Conservation (phyloP, 2,888 invertebrate species). For the Pardosa pseudoannulata region DNA sequence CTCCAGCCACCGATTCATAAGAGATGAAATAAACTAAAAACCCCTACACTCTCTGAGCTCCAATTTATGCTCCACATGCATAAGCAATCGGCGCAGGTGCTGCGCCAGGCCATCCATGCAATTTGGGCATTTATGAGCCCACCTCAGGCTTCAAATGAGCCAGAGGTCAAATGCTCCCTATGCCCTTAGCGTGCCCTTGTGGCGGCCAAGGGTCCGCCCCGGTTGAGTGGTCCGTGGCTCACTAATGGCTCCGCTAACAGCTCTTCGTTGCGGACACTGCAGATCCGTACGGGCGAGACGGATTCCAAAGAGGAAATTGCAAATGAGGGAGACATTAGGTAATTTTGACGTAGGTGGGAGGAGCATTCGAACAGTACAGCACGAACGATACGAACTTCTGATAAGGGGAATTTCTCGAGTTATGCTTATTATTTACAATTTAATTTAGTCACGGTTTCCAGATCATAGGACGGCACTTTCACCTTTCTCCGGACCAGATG, state of each 20-base stretch:
- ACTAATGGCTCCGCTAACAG: background rate
- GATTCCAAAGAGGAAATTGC: background rate
- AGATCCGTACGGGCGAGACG: background rate
- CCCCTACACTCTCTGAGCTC: background rate
- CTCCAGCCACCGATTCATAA: no score
- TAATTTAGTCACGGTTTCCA: no score
- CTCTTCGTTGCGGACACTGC: constrained; percentile 8
- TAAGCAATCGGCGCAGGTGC: constrained; percentile 3
- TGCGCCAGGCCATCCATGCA: background rate
- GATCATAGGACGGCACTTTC: no score
- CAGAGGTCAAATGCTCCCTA: background rate
- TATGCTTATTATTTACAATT: no score
- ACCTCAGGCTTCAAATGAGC: background rate
- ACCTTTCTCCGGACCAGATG: no score
- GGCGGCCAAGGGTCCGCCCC: background rate
- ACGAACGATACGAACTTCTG: background rate
- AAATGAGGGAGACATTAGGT: background rate
- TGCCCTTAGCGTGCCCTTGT: constrained; percentile 11
- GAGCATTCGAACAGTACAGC: background rate
- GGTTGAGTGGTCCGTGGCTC: background rate
- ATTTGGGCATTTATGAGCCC: background rate
- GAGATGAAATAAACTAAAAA: no score
- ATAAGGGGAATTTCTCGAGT: no score
- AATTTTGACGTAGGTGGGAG: background rate
- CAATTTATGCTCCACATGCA: background rate